Evolutionary conservation across 2,888 invertebrate species (phyloP).

Genomic region (Meiosimyza decipiens): DNA sequence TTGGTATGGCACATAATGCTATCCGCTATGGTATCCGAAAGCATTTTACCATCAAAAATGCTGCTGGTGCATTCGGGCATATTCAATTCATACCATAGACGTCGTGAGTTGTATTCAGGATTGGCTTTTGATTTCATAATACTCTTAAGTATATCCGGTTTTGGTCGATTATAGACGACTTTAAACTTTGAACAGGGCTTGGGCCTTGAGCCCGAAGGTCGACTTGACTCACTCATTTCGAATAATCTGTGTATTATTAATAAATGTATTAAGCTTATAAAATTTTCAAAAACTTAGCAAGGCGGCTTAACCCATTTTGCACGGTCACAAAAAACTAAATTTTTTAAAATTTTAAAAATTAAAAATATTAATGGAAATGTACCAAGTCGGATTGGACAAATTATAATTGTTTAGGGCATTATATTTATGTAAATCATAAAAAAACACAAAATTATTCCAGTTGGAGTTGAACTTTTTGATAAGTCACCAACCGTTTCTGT

Average conservation of each 20-base stretch:
- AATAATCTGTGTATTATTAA: background rate
- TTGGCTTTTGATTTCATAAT: slow-evolving; percentile 64
- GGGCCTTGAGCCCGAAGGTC: slow-evolving; percentile 15
- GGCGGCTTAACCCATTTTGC: too few relatives aligned
- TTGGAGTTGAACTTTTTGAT: too few relatives aligned
- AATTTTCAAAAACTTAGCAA: too few relatives aligned
- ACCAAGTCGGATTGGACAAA: too few relatives aligned
- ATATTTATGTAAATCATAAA: too few relatives aligned
- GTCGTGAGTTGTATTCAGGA: slow-evolving; percentile 60
- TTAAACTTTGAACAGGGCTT: slow-evolving; percentile 53
- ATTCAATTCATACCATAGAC: slow-evolving; percentile 65
- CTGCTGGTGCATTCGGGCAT: slow-evolving; percentile 63
- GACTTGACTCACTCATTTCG: slow-evolving; percentile 8
- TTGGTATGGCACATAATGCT: slow-evolving; percentile 68
- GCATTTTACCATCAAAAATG: slow-evolving; percentile 64
- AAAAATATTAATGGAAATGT: too few relatives aligned
- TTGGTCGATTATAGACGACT: slow-evolving; percentile 59
- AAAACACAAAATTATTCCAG: too few relatives aligned
- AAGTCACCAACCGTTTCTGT: too few relatives aligned
- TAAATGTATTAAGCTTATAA: too few relatives aligned
- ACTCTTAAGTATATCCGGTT: slow-evolving; percentile 55
- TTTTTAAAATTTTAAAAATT: too few relatives aligned
- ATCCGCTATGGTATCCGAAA: slow-evolving; percentile 72
- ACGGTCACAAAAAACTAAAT: too few relatives aligned
- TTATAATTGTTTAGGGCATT: too few relatives aligned